Conservation (phyloP, 1,140 invertebrate species). For the Zaprionus camerounensis region DNA sequence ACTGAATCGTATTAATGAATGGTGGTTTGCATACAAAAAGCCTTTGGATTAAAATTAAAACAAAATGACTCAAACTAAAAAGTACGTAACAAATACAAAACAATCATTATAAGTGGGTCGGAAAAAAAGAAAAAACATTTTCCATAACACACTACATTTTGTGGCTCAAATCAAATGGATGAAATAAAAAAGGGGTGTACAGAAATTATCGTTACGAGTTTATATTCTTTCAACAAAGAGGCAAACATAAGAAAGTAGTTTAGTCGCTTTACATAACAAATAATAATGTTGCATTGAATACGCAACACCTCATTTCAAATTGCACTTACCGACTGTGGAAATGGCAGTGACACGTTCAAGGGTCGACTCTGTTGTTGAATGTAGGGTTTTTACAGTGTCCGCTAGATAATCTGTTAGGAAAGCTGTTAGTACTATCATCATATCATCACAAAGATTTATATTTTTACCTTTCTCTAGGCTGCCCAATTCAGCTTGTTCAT, state of each 20-base stretch:
- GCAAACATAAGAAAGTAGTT: conserved; percentile 66
- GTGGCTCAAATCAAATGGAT: conserved; percentile 50
- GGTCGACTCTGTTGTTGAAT: conserved; percentile 78
- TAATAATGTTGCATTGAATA: conserved; percentile 68
- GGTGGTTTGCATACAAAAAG: conserved; percentile 83
- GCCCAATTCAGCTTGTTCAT: conserved; percentile 47
- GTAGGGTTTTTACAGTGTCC: conserved; percentile 75
- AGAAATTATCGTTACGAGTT: conserved; percentile 57
- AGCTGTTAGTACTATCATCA: background rate
- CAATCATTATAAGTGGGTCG: conserved; percentile 32
- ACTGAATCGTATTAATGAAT: conserved; percentile 72
- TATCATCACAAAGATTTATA: background rate
- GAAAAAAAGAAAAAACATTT: conserved; percentile 32
- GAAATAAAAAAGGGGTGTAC: conserved; percentile 58
- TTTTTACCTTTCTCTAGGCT: conserved; percentile 59
- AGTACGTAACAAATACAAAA: conserved; percentile 31
- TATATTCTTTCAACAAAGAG: conserved; percentile 62
- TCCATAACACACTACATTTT: conserved; percentile 61
- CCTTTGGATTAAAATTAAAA: conserved; percentile 72
- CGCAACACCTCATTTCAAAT: conserved; percentile 52
- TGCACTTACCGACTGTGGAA: conserved; percentile 79
- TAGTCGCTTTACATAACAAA: conserved; percentile 76
- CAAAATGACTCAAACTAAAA: conserved; percentile 50
- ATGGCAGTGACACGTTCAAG: conserved; percentile 80
- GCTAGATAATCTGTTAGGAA: conserved; percentile 58